phyloP scores from a whole-genome alignment of 2,888 invertebrate genomes.

The Nomada hirtipes region DNA sequence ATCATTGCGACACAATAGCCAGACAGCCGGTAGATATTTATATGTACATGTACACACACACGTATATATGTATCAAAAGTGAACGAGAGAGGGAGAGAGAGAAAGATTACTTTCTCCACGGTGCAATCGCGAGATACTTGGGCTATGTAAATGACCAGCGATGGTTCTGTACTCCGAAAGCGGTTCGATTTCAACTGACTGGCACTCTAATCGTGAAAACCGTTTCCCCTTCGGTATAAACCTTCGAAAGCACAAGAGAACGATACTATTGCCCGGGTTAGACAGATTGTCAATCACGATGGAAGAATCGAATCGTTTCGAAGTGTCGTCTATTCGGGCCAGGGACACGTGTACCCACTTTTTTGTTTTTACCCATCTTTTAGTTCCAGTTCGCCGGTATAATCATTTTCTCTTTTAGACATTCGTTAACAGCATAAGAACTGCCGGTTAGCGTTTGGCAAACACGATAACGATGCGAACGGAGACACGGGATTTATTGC shows the following conservation, averaged over 20 bases:
- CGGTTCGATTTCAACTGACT: slow-evolving; percentile 39
- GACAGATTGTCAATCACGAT: neutral
- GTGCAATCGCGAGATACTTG: slow-evolving; percentile 43
- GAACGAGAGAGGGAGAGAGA: neutral
- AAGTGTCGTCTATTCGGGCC: slow-evolving; percentile 21
- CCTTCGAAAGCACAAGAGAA: neutral
- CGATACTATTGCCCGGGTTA: slow-evolving; percentile 6
- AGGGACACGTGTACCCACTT: slow-evolving; percentile 26
- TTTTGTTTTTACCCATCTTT: neutral
- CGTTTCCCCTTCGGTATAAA: neutral
- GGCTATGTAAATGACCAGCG: neutral
- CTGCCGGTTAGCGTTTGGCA: neutral
- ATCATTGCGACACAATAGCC: slow-evolving; percentile 74
- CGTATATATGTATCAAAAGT: neutral
- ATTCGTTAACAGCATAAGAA: neutral
- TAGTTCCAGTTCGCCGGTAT: neutral
- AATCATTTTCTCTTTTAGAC: neutral
- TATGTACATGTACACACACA: slow-evolving; percentile 2
- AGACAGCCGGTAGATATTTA: slow-evolving; percentile 38
- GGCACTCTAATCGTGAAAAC: neutral
- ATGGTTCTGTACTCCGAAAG: slow-evolving; percentile 34
- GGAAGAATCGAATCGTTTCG: slow-evolving; percentile 15
- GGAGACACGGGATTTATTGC: neutral
- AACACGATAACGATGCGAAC: neutral
- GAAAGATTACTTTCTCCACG: slow-evolving; percentile 74